Conservation (phyloP, 2,888 invertebrate species). For the Lasioglossum malachurum region DNA sequence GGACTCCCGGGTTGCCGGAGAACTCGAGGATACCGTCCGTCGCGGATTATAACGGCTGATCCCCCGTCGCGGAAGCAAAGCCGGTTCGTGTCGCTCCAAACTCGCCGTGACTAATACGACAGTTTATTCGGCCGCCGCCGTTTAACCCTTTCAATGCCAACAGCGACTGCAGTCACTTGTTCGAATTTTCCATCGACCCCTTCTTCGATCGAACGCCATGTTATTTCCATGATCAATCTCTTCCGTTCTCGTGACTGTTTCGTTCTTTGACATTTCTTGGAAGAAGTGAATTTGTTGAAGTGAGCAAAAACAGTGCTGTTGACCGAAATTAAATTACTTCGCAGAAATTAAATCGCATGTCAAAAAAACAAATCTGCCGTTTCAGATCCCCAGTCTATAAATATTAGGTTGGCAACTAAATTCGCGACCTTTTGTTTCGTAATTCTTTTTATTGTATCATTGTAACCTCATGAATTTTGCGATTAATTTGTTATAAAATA, state of each 20-base stretch:
- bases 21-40: neutral
- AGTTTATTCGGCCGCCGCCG: conserved; percentile 80
- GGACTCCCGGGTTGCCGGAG: neutral
- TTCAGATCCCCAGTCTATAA: too few relatives aligned
- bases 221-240: too few relatives aligned
- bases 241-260: neutral
- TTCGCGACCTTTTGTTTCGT: too few relatives aligned
- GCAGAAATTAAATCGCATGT: too few relatives aligned
- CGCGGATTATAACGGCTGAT: neutral
- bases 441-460: too few relatives aligned
- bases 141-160: conserved; percentile 64
- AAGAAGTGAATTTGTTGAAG: too few relatives aligned
- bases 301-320: too few relatives aligned
- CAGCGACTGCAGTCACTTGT: neutral
- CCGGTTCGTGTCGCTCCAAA: conserved; percentile 79
- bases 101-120: conserved; percentile 82
- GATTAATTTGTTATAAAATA: too few relatives aligned
- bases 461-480: too few relatives aligned
- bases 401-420: too few relatives aligned
- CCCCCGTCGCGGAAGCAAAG: conserved; percentile 62
- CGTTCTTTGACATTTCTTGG: neutral
- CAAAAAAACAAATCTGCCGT: too few relatives aligned
- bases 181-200: neutral
- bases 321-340: too few relatives aligned
- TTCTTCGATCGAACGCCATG: neutral